These are phyloP conservation scores for Candidula unifasciata DNA, from an alignment of 2,888 invertebrate genomes.

Conservation along the genomic window DNA sequence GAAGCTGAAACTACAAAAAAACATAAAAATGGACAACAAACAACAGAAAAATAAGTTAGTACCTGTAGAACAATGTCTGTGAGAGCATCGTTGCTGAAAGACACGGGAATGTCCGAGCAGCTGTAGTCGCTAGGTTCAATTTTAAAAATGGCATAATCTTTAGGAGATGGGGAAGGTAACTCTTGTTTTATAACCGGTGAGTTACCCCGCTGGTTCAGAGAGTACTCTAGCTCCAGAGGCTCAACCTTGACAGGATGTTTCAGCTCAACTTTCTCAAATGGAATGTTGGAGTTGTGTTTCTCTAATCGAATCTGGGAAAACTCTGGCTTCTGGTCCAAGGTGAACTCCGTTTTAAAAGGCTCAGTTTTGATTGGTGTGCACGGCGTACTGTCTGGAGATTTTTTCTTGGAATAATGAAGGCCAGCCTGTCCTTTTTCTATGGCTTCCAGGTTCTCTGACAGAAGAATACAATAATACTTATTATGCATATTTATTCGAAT, in stretches of 20 bases:
- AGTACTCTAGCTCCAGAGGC: no score
- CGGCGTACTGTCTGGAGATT: constrained; percentile 40
- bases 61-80: constrained; percentile 56
- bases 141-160: constrained; percentile 24
- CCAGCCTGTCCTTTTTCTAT: constrained; percentile 74
- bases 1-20: background rate
- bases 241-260: constrained; percentile 8
- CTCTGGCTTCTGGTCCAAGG: constrained; percentile 12
- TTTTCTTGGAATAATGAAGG: constrained; percentile 52
- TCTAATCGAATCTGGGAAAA: constrained; percentile 33
- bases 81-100: constrained; percentile 44
- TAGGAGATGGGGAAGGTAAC: background rate
- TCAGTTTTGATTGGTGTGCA: constrained; percentile 49
- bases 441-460: constrained; percentile 71
- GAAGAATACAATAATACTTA: no score
- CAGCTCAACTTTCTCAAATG: constrained; percentile 21
- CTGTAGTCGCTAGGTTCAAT: constrained; percentile 19
- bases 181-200: constrained; percentile 27
- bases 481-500: no score
- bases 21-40: background rate
- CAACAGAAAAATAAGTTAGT: constrained; percentile 1
- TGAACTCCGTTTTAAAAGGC: constrained; percentile 44
- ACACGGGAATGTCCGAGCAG: constrained; percentile 23
- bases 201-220: background rate
- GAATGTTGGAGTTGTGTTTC: constrained; percentile 32